A percentile compares a stretch with the other conserved stretches of the same genome.
These are phyloP conservation scores for Neelides folsomi DNA, from an alignment of 2,888 invertebrate genomes.

Conservation along the genomic window DNA sequence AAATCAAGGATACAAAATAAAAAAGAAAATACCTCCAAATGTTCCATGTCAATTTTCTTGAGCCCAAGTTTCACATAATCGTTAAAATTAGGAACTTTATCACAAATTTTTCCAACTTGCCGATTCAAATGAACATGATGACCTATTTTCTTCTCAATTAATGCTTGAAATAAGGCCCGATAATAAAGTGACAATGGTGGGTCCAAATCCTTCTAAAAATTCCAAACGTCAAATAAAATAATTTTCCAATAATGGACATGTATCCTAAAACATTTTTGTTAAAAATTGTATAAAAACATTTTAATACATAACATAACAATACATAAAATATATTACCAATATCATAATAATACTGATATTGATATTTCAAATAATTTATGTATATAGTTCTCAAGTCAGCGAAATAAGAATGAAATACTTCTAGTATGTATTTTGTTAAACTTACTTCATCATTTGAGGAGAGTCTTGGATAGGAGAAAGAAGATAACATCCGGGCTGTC, in stretches of 20 bases:
- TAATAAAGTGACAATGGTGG: constrained; percentile 57
- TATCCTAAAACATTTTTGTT: too few species aligned
- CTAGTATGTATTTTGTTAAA: too few species aligned
- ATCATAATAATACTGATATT: constrained; percentile 1
- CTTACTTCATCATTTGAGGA: too few species aligned
- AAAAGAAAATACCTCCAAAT: background rate
- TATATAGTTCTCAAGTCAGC: too few species aligned
- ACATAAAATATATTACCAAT: too few species aligned
- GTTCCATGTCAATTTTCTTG: constrained; percentile 42
- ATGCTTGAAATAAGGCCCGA: constrained; percentile 54
- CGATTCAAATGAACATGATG: constrained; percentile 39
- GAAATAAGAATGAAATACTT: too few species aligned
- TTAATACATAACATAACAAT: too few species aligned
- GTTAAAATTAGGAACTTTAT: constrained; percentile 49
- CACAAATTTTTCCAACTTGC: constrained; percentile 50
- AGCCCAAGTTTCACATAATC: constrained; percentile 59
- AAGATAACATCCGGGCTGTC: constrained; percentile 71
- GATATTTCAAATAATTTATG: too few species aligned
- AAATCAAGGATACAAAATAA: too few species aligned
- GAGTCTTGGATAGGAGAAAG: constrained; percentile 47
- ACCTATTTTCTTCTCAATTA: constrained; percentile 41
- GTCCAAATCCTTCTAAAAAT: constrained; percentile 29
- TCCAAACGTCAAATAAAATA: background rate
- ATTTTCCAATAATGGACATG: background rate
- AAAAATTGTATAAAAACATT: too few species aligned